phyloP scores from a whole-genome alignment of 2,797 vertebrate genomes.

The Mastacembelus armatus region DNA sequence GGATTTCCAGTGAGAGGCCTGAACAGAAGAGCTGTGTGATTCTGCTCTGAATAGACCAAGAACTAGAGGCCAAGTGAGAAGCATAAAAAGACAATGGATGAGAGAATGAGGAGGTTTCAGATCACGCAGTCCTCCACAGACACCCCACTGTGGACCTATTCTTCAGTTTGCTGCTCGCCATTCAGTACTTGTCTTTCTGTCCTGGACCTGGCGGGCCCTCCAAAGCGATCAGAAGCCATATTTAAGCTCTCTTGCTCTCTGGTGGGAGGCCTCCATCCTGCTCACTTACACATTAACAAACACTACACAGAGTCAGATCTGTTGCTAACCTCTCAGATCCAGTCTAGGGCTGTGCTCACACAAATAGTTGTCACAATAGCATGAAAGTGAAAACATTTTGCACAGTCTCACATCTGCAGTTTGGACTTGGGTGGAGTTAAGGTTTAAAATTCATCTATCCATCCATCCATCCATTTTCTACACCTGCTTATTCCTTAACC shows the following conservation, averaged over 20 bases:
- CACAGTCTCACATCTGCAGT: too few species aligned
- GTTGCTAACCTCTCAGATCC: conserved; percentile 44
- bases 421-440: too few species aligned
- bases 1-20: conserved; percentile 26
- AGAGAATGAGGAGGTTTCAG: conserved; percentile 59
- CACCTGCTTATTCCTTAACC: too few species aligned
- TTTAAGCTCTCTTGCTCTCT: conserved; percentile 41
- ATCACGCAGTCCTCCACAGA: conserved; percentile 62
- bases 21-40: conserved; percentile 63
- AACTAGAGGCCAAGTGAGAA: conserved; percentile 43
- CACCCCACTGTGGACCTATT: conserved; percentile 65
- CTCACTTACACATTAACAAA: conserved; percentile 37
- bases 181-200: conserved; percentile 65
- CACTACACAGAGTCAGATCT: conserved; percentile 41
- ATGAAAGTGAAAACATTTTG: neutral
- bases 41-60: conserved; percentile 66
- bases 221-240: conserved; percentile 52
- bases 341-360: neutral
- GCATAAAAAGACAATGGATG: conserved; percentile 51
- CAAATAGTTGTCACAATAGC: neutral
- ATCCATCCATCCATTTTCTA: too few species aligned
- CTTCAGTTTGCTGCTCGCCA: conserved; percentile 56
- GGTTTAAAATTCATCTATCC: too few species aligned
- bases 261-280: conserved; percentile 34
- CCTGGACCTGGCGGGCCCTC: conserved; percentile 42